Conservation (phyloP, 2,797 vertebrate species). For the Phalanger gymnotis region DNA sequence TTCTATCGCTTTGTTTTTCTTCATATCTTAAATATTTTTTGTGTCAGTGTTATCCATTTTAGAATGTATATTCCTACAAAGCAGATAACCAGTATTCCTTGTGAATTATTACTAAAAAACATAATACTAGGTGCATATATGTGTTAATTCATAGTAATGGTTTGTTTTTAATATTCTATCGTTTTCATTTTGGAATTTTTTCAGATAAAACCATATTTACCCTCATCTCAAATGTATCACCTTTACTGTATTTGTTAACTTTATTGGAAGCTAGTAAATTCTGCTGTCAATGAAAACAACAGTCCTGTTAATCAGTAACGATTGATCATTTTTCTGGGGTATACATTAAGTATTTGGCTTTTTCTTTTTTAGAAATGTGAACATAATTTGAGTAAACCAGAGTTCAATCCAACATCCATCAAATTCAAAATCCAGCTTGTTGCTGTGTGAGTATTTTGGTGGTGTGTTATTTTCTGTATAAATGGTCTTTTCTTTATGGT, state of each 20-base stretch:
- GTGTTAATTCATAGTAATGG: not conserved
- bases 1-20: not conserved
- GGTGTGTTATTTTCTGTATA: slow-evolving; percentile 13
- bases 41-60: not conserved
- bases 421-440: slow-evolving; percentile 99
- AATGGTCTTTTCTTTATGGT: not conserved
- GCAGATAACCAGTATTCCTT: not conserved
- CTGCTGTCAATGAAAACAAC: not conserved
- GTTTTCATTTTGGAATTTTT: not conserved
- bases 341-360: slow-evolving; percentile 14
- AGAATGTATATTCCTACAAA: not conserved
- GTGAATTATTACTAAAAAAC: not conserved
- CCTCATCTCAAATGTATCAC: not conserved
- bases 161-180: not conserved
- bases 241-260: not conserved
- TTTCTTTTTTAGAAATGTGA: slow-evolving; percentile 93
- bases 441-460: slow-evolving; percentile 93
- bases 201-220: not conserved
- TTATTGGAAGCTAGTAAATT: not conserved
- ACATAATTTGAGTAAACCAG: slow-evolving; percentile 99
- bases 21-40: not conserved
- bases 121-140: not conserved
- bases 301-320: not conserved
- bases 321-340: slow-evolving; percentile 11
- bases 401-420: slow-evolving; percentile 99